These are phyloP conservation scores for Tinea trinotella DNA, from an alignment of 2,888 invertebrate species.

Conservation along the genomic window DNA sequence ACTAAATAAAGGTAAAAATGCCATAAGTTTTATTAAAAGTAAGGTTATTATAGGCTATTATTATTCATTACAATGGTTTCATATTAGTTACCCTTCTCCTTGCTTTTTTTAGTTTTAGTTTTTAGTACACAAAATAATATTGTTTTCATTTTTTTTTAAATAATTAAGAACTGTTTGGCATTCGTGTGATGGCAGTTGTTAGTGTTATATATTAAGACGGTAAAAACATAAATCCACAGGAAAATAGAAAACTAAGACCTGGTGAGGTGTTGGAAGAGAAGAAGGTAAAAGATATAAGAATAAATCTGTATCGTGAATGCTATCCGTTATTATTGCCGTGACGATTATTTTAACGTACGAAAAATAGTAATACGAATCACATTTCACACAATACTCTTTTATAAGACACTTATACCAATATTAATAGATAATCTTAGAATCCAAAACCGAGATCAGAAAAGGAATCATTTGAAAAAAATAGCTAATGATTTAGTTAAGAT, in stretches of 20 bases:
- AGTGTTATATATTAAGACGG: slow-evolving; percentile 48
- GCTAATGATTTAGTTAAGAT: too few relatives aligned
- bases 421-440: too few relatives aligned
- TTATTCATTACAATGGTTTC: slow-evolving; percentile 6
- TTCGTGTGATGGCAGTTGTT: slow-evolving; percentile 12
- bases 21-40: too few relatives aligned
- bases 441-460: too few relatives aligned
- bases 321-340: slow-evolving; percentile 63
- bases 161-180: slow-evolving; percentile 27
- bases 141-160: background rate
- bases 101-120: slow-evolving; percentile 16
- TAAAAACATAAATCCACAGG: slow-evolving; percentile 75
- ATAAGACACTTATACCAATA: slow-evolving; percentile 3
- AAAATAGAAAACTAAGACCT: slow-evolving; percentile 93
- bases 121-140: slow-evolving; percentile 22
- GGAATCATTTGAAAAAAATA: too few relatives aligned
- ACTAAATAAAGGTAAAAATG: too few relatives aligned
- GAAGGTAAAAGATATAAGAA: slow-evolving; percentile 82
- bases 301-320: slow-evolving; percentile 62
- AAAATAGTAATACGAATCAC: slow-evolving; percentile 46
- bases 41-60: too few relatives aligned
- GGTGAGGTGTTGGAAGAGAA: slow-evolving; percentile 95
- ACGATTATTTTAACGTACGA: slow-evolving; percentile 41
- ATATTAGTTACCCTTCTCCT: slow-evolving; percentile 3
- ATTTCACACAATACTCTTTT: slow-evolving; percentile 37